Evolutionary conservation across 2,113 vertebrate genomes (phyloP).

Genomic region (Entosphenus tridentatus): DNA sequence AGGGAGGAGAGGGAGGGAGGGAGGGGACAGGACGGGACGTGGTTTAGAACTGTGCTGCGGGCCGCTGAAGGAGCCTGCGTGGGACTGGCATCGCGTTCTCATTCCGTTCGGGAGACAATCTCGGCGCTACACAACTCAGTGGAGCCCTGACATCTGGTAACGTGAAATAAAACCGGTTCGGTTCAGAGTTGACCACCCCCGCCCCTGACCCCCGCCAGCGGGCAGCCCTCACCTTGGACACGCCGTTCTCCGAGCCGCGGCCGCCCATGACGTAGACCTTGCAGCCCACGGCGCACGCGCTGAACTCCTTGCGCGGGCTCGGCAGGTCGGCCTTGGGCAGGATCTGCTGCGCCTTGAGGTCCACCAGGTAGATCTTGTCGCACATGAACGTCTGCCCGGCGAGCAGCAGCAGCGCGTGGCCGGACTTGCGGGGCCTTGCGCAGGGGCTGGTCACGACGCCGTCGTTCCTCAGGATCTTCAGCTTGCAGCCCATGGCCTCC

Average conservation of each 20-base stretch:
- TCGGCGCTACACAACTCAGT: no score
- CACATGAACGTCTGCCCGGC: slow-evolving; percentile 92
- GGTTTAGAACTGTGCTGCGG: no score
- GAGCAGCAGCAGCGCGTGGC: slow-evolving; percentile 64
- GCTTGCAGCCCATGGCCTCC: slow-evolving; percentile 60
- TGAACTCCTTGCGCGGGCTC: slow-evolving; percentile 76
- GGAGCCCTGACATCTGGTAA: no score
- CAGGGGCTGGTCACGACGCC: slow-evolving; percentile 58
- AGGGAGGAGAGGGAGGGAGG: no score
- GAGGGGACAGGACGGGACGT: no score
- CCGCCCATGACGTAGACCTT: slow-evolving; percentile 80
- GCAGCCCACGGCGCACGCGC: slow-evolving; percentile 69
- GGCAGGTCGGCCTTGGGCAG: slow-evolving; percentile 73
- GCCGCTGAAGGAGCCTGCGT: no score
- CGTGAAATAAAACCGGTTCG: no score
- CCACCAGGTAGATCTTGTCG: slow-evolving; percentile 84
- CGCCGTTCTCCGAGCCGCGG: slow-evolving; percentile 63
- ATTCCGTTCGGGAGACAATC: no score
- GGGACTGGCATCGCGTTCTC: no score
- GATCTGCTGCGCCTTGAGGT: slow-evolving; percentile 76
- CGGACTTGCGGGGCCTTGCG: slow-evolving; percentile 62
- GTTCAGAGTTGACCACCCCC: no score
- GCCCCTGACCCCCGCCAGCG: no score
- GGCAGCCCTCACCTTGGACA: slow-evolving; percentile 32
- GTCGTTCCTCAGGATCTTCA: slow-evolving; percentile 56